phyloP scores from a whole-genome alignment of 2,113 vertebrate genomes.

The Odontophorus gujanensis region DNA sequence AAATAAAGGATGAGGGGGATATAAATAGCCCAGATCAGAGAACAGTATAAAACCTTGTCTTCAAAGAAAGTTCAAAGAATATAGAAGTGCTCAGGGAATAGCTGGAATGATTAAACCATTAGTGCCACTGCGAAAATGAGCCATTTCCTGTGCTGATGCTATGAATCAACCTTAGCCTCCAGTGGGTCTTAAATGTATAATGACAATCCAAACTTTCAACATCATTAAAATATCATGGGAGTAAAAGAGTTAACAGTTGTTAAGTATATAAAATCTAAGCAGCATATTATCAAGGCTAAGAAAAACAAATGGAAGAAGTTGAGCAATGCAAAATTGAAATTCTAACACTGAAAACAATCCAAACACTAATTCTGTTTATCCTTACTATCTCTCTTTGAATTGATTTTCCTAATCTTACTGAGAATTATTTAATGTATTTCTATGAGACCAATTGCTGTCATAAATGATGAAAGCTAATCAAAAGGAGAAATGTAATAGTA shows the following conservation, averaged over 20 bases:
- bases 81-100: not conserved
- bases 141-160: not conserved
- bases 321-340: not conserved
- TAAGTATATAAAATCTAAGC: not conserved
- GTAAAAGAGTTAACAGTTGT: not conserved
- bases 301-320: not conserved
- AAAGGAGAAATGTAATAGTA: not conserved
- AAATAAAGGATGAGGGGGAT: not conserved
- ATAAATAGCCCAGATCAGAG: slow-evolving; percentile 55
- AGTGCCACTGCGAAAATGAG: not conserved
- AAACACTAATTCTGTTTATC: not conserved
- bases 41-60: slow-evolving; percentile 14
- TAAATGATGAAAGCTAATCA: not conserved
- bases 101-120: slow-evolving; percentile 41
- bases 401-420: not conserved
- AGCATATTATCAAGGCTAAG: not conserved
- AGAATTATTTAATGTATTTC: not conserved
- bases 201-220: not conserved
- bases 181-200: not conserved
- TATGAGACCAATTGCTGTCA: not conserved
- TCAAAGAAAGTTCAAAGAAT: slow-evolving; percentile 57
- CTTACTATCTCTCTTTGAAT: not conserved
- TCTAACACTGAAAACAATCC: not conserved
- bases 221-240: not conserved
- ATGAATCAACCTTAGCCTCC: not conserved